These are phyloP conservation scores for Urosaurus nigricauda DNA, from an alignment of 2,797 vertebrate species.

Conservation along the genomic window DNA sequence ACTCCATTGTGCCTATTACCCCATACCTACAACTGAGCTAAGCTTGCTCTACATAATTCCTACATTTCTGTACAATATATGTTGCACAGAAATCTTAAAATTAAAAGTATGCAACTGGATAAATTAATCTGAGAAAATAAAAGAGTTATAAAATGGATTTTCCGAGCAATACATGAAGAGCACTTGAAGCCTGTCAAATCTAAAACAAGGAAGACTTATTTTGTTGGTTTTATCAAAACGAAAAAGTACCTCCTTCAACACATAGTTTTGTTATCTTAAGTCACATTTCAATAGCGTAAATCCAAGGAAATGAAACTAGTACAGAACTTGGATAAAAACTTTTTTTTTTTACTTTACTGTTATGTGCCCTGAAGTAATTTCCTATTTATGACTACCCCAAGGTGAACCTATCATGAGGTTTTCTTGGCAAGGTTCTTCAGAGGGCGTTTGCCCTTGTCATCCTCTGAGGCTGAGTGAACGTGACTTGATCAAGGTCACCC, in stretches of 20 bases:
- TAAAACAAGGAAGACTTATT: background rate
- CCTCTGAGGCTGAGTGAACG: no score
- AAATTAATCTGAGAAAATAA: background rate
- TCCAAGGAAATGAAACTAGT: background rate
- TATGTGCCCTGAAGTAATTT: no score
- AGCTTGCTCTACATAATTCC: background rate
- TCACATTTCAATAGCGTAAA: background rate
- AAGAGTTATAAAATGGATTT: background rate
- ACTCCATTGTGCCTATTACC: background rate
- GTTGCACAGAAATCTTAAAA: slow-evolving; percentile 1
- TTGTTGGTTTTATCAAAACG: background rate
- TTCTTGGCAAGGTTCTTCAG: no score
- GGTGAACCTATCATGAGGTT: no score
- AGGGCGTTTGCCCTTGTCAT: no score
- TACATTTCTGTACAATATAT: background rate
- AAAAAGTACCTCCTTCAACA: background rate
- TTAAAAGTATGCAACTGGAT: background rate
- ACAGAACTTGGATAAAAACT: background rate
- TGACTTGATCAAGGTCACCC: no score
- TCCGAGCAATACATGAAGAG: background rate
- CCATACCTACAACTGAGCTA: background rate
- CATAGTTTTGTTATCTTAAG: background rate
- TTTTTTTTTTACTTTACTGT: background rate
- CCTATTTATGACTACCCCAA: no score
- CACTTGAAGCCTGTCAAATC: background rate